A percentile compares a stretch with the other conserved stretches of the same genome.
These are phyloP conservation scores for Standfussiana lucernea DNA, from an alignment of 2,888 invertebrate genomes.

Conservation along the genomic window DNA sequence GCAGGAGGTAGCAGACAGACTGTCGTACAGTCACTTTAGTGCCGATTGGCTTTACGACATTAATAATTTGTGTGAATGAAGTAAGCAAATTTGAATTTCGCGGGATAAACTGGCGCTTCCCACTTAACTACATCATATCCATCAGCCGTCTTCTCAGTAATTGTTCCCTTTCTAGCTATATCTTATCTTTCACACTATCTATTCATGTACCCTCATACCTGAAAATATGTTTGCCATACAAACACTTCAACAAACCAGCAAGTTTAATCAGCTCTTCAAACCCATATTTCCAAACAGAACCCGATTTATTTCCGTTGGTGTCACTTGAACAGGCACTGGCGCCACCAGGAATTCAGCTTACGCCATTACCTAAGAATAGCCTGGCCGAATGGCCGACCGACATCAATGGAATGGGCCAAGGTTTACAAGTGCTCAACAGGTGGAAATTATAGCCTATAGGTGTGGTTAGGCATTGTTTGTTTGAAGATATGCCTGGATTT, in stretches of 20 bases:
- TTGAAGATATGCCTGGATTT: constrained; percentile 3
- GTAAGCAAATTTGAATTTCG: too few relatives aligned
- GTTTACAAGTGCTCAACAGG: constrained; percentile 55
- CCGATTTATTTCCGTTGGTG: constrained; percentile 19
- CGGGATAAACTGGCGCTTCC: too few relatives aligned
- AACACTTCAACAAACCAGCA: not conserved
- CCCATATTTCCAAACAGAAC: constrained; percentile 1
- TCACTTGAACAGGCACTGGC: constrained; percentile 56
- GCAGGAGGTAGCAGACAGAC: too few relatives aligned
- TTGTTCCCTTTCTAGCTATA: not conserved
- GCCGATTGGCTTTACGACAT: too few relatives aligned
- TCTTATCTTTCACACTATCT: too few relatives aligned
- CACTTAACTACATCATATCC: too few relatives aligned
- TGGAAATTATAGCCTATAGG: constrained; percentile 38
- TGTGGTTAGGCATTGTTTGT: constrained; percentile 39
- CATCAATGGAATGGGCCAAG: constrained; percentile 57
- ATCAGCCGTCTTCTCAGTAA: too few relatives aligned
- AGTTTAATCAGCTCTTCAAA: constrained; percentile 15
- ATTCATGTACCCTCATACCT: not conserved
- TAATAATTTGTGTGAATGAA: too few relatives aligned
- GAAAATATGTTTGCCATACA: not conserved
- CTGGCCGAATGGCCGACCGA: constrained; percentile 20
- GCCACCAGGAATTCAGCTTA: constrained; percentile 59
- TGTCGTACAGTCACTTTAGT: too few relatives aligned
- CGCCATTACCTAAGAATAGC: constrained; percentile 56